phyloP scores from a whole-genome alignment of 2,113 vertebrate species.

The Desmodus rotundus region DNA sequence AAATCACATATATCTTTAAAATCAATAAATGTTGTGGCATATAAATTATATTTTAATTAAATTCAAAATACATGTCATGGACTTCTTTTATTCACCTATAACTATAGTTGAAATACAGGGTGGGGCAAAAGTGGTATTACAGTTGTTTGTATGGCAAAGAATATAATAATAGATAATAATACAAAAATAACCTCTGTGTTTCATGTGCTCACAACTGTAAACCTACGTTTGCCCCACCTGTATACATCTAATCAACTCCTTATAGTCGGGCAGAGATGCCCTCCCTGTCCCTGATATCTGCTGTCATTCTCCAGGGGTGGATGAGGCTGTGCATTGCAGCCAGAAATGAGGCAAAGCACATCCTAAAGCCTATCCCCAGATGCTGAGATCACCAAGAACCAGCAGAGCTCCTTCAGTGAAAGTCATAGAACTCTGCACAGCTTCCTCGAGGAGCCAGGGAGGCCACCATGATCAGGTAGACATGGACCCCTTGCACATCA shows the following conservation, averaged over 20 bases:
- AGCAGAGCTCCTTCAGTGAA: constrained; percentile 90
- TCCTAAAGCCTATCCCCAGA: constrained; percentile 91
- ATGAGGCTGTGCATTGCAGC: background rate
- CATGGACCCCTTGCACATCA: constrained; percentile 89
- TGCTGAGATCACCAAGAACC: constrained; percentile 88
- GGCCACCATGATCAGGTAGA: constrained; percentile 93
- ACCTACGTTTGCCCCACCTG: background rate
- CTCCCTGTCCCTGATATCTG: background rate
- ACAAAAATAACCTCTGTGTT: background rate
- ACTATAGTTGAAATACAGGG: background rate
- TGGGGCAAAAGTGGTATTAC: background rate
- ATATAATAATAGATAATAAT: background rate
- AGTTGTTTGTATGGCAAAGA: background rate
- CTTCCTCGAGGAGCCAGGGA: constrained; percentile 91
- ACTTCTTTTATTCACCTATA: background rate
- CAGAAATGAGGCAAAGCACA: constrained; percentile 87
- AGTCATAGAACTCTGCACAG: constrained; percentile 90
- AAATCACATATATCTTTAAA: background rate
- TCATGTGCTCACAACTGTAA: background rate
- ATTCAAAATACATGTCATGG: background rate
- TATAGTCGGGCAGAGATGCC: background rate
- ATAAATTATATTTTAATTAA: background rate
- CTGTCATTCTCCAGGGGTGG: background rate
- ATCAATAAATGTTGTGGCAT: background rate
- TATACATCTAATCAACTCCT: background rate